These are phyloP conservation scores for Tetramorium bicarinatum DNA, from an alignment of 2,888 invertebrate genomes.

Conservation along the genomic window DNA sequence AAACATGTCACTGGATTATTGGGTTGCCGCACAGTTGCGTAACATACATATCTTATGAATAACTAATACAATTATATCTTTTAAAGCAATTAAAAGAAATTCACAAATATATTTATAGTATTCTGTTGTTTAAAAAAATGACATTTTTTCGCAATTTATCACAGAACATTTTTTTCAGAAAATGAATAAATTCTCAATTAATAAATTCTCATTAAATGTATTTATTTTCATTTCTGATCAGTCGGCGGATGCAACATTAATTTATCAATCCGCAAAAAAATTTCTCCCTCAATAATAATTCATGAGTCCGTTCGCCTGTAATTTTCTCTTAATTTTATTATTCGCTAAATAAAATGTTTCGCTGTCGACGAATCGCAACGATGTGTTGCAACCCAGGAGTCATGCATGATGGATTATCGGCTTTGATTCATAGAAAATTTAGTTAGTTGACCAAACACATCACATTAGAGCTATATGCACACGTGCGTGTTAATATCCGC, in stretches of 20 bases:
- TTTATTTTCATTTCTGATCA: background rate
- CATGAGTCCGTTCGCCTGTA: background rate
- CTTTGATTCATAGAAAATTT: conserved; percentile 38
- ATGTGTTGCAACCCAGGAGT: conserved; percentile 37
- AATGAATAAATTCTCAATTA: background rate
- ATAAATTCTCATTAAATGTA: background rate
- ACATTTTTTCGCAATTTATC: too few relatives aligned
- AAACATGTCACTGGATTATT: background rate
- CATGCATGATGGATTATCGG: conserved; percentile 49
- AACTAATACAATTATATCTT: background rate
- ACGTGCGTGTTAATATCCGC: conserved; percentile 35
- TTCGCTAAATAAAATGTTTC: conserved; percentile 4
- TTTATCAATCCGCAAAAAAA: conserved; percentile 2
- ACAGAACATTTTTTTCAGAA: background rate
- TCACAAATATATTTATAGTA: background rate
- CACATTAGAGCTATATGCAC: conserved; percentile 46
- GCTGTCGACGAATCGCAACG: background rate
- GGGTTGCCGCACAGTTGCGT: background rate
- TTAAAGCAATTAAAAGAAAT: background rate
- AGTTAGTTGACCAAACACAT: conserved; percentile 58
- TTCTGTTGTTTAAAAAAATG: background rate
- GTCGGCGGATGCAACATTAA: background rate
- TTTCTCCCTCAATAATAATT: conserved; percentile 1
- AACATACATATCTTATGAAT: background rate
- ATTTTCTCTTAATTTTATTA: conserved; percentile 38